Conservation (phyloP, 1,140 invertebrate genomes). For the Oncopodura yosiiana region DNA sequence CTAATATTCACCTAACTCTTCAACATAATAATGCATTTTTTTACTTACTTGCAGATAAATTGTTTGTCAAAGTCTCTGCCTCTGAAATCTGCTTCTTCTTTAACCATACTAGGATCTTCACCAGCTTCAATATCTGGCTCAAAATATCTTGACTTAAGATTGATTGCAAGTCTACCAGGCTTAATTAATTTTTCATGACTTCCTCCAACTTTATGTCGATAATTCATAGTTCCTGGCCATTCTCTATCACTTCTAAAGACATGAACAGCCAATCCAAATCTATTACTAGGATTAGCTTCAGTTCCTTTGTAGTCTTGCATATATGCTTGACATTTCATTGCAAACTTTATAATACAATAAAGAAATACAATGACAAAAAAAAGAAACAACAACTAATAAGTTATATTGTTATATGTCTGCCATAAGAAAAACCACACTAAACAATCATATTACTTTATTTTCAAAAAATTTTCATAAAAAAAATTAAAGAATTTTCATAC, state of each 20-base stretch:
- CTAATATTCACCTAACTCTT: neutral
- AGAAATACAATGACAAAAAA: slow-evolving; percentile 26
- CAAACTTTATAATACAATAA: slow-evolving; percentile 37
- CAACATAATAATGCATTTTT: slow-evolving; percentile 5
- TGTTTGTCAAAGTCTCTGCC: slow-evolving; percentile 39
- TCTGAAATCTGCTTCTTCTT: slow-evolving; percentile 38
- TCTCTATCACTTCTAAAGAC: slow-evolving; percentile 37
- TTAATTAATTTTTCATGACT: slow-evolving; percentile 36
- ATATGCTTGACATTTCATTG: slow-evolving; percentile 39
- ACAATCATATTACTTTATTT: no score
- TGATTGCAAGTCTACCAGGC: slow-evolving; percentile 35
- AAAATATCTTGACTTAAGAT: slow-evolving; percentile 36
- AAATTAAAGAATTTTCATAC: no score
- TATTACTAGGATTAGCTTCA: slow-evolving; percentile 34
- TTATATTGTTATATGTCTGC: no score
- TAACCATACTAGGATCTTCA: slow-evolving; percentile 35
- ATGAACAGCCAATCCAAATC: slow-evolving; percentile 38
- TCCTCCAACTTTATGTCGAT: slow-evolving; percentile 33
- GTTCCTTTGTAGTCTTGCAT: no score
- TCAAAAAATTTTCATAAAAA: no score
- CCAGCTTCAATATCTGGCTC: slow-evolving; percentile 38
- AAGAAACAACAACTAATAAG: no score
- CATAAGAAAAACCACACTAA: no score
- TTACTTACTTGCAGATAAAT: slow-evolving; percentile 38
- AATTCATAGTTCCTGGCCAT: slow-evolving; percentile 18